Base-by-base conservation (phyloP, 2,888 invertebrate genomes). In the Flexamia atlantica region DNA sequence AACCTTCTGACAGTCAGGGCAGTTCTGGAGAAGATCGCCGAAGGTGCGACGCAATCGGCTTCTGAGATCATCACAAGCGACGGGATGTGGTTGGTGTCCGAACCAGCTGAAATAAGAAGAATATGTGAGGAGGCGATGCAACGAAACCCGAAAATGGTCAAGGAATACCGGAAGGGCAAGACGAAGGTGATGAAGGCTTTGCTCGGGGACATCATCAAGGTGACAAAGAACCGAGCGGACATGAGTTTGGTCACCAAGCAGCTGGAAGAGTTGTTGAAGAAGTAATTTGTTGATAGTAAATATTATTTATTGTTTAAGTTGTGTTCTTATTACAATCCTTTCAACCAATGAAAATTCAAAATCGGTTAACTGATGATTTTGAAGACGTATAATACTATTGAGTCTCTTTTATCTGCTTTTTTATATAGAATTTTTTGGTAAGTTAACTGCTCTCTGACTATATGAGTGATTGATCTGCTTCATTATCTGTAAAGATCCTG, bases 101-200 rank as follows among this genome's bases (percentile, higher is more conserved):
- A 94, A 96, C 85, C 91, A 85, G 88, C 90, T 9, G 91, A 92
- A 89, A 92, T 97, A 85, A 90, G 90, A 81, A 90, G 91, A 86
- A 89, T 93, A 60, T 97, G 97, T 89, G 87, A 89, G 80, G 90
- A 92, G 87, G 91, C 95, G 0, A 89, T 97, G 40, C 89, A 92
- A 17, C 92, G 93, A 85, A 95, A 96, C 90, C 91, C 93, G 14
- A 93, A 95, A 89, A 89, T 94, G 82, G 95, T 95, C 0, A 90
- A 92, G 85, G 91, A 93, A 87, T 96, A 94, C 88, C 93, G 92
- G 89, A 90, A 90, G 12, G 96, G 96, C 5, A 96, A 96, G 90
- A 90, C 89, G 0, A 95, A 95, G 90, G 92, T 94, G 10, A 92
- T 95, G 72, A 93, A 92, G 88, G 93, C 93, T 40, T 91, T 97